Evolutionary conservation across 1,140 invertebrate species (phyloP), one percentile per base, ranked within the genome.

Genomic region (Neotoxoptera formosana): DNA sequence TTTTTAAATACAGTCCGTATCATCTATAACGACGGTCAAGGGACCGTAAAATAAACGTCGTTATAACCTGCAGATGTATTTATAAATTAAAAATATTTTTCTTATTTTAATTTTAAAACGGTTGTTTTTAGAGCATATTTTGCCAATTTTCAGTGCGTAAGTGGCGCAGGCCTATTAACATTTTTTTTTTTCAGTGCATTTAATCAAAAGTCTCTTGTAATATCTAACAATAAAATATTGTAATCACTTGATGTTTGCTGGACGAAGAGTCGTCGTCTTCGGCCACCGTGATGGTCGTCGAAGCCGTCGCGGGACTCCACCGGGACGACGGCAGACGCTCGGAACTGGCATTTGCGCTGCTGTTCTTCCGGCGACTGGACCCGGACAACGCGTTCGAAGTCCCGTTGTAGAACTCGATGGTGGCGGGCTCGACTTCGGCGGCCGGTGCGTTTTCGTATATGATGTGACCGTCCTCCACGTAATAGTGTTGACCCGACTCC

Each of bases 251-350:
- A 23, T 34, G 91, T 48, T 92, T 76, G 91, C 67, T 83, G n/a
- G 60, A 81, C 41, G 91, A 83, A 11, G 67, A 48, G 25, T 89
- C 88, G 21, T n/a, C 17, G 67, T 92, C 91, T 20, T 91, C 60
- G 20, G 23, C 67, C 41, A 25, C 48, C 20, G 67, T 34, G 0
- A 36, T 47, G 17, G 45, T 76, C 7, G 90, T 91, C n/a, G 90
- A 83, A 21, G 91, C 91, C n/a, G 91, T 83, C n/a, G 67, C 60
- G 21, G 91, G 91, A 83, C 91, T 83, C 91, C 91, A 83, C n/a
- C 91, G 91, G n/a, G 60, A 34, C 23, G n/a, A n/a, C 67, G 45
- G 48, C 88, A 36, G 48, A 23, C 88, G 88, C 8, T 89, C 87
- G 9, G 7, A 21, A 25, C 48, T 53, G 48, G n/a, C 30, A 34